Evolutionary conservation across 2,888 invertebrate genomes (phyloP), one percentile per base, ranked within the genome.

Genomic region (Cosmia trapezina): DNA sequence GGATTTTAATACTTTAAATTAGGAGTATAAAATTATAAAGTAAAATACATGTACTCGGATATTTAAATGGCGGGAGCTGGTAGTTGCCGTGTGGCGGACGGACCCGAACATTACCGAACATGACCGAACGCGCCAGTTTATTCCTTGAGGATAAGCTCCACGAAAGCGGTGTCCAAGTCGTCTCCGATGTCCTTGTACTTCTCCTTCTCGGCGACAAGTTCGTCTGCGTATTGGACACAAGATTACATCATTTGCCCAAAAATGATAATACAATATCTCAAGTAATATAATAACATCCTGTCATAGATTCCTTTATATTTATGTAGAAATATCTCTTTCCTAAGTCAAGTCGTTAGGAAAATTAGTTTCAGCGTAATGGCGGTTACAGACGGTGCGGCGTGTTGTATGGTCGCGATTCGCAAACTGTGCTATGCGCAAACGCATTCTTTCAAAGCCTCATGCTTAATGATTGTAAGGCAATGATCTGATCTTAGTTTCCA

Each of bases 181-280:
- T 99, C 99, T 97, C 99, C 99, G 97, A 99, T 99, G 97, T 98
- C 98, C 98, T 99, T 99, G 99, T 99, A 99, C 96, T 99, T 99
- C 97, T 99, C 99, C 97, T 99, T 99, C 96, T 98, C 98, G 96
- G 98, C 98, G 93, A 99, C 98, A 94, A 99, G 98, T 95, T 99
- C 98, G 97, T 99, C 99, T 99, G 97, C 88, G 89, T 89, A 93
- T 90, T 87, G 62, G 73, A 78, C 64, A 79, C 64, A 72, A 60
- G 37, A 76, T 90, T 90, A 89, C 70, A 83, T 75, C 12, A 78
- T 77, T 66, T 76, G 78, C 57, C 73, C 83, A 76, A 71, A 61
- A n/a, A 64, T 78, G 28, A 67, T 22, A 53, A 61, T 4, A 73
- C 56, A 56, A 49, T 22, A 68, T 62, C 62, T 72, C 56, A 78